These are phyloP conservation scores for Arenaria interpres DNA, from an alignment of 2,113 vertebrate species.

Conservation along the genomic window DNA sequence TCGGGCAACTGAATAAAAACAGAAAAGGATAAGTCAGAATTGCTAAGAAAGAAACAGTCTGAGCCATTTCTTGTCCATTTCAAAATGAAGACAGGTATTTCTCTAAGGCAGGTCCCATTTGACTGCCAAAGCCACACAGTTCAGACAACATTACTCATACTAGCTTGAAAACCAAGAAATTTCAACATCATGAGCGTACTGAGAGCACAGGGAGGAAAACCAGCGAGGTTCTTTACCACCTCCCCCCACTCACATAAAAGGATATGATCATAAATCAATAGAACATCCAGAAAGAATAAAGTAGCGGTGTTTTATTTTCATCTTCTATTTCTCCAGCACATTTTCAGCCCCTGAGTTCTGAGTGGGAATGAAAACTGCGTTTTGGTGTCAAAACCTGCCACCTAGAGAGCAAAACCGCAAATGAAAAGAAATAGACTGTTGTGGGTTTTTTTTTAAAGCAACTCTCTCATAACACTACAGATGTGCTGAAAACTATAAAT, in stretches of 20 bases:
- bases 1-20: background rate
- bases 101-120: background rate
- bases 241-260: background rate
- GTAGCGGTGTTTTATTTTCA: background rate
- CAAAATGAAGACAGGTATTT: background rate
- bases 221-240: background rate
- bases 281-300: background rate
- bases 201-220: background rate
- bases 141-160: background rate
- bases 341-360: background rate
- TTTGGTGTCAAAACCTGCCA: slow-evolving; percentile 52
- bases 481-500: background rate
- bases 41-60: background rate
- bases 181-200: accelerated
- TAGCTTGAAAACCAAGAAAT: background rate
- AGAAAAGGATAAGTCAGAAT: background rate
- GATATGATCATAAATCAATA: background rate
- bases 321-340: background rate
- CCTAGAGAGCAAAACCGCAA: slow-evolving; percentile 28
- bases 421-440: background rate
- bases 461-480: background rate
- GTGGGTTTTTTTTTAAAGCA: background rate
- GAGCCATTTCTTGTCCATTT: background rate
- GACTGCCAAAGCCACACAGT: background rate
- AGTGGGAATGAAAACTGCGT: background rate